phyloP scores from a whole-genome alignment of 2,888 invertebrate species.

The Zaprionus bogoriensis region DNA sequence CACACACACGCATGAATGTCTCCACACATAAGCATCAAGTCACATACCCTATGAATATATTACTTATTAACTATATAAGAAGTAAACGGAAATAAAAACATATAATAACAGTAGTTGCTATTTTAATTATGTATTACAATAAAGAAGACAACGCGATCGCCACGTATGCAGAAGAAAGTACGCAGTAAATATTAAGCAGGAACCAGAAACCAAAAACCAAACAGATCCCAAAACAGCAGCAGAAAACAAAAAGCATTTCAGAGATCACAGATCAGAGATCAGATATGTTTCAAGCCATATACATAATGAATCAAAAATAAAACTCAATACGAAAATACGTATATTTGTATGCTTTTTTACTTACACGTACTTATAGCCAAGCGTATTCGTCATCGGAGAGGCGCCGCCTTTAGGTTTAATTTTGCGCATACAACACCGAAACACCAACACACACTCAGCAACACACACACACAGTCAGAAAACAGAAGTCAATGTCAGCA shows the following conservation, averaged over 20 bases:
- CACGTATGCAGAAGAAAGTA: slow-evolving; percentile 49
- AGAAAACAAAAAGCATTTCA: slow-evolving; percentile 31
- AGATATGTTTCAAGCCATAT: slow-evolving; percentile 43
- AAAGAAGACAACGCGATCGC: slow-evolving; percentile 36
- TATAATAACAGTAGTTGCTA: slow-evolving; percentile 72
- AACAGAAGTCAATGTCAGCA: slow-evolving; percentile 53
- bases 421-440: slow-evolving; percentile 34
- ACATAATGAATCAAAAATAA: slow-evolving; percentile 12
- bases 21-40: slow-evolving; percentile 43
- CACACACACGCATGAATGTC: slow-evolving; percentile 28
- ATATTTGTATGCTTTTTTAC: slow-evolving; percentile 74
- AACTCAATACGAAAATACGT: slow-evolving; percentile 40
- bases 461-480: slow-evolving; percentile 18
- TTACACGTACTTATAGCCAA: slow-evolving; percentile 39
- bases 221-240: slow-evolving; percentile 39
- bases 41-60: slow-evolving; percentile 69
- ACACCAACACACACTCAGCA: slow-evolving; percentile 18
- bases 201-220: slow-evolving; percentile 54
- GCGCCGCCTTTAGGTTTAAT: slow-evolving; percentile 63
- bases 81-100: slow-evolving; percentile 52
- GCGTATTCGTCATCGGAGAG: slow-evolving; percentile 17
- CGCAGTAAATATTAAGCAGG: slow-evolving; percentile 61
- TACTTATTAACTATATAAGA: slow-evolving; percentile 77
- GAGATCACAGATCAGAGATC: slow-evolving; percentile 32
- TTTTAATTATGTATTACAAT: slow-evolving; percentile 75